Base-by-base conservation (phyloP, 2,888 invertebrate species). In the Idaea dimidiata region DNA sequence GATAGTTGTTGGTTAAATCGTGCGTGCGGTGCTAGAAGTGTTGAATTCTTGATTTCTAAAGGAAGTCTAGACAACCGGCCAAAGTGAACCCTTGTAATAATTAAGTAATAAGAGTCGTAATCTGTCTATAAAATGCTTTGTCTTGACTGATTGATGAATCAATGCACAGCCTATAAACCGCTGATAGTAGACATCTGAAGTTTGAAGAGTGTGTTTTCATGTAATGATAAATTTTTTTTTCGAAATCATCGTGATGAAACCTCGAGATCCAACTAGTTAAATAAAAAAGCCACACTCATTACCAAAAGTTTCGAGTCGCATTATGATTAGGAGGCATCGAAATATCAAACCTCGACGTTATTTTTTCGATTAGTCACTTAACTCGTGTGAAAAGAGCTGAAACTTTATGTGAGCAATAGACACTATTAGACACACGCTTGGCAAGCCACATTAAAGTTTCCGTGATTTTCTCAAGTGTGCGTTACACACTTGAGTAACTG, bases 1-100 rank as follows among this genome's bases (percentile, higher is more conserved):
- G 69, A 61, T 66, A 62, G 62, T 58, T 64, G 67, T 60, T 68
- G 65, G 63, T 59, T 66, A 68, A 59, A 57, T 62, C 59, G 62
- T 8, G 59, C 17, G 59, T 59, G 56, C 67, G 65, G 67, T 69
- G 68, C 69, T 67, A 67, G 60, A 24, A 60, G 53, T 60, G 61
- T 59, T 54, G 16, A 57, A 54, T 59, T 33, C 32, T 24, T 24
- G 53, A 56, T 64, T 61, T 57, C 43, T 43, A 10, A 43, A 43
- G 43, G 43, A 43, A 43, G 8, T 43, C 43, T 14, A 43, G 43
- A 10, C 10, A 43, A 43, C 43, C 43, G 43, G 43, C 43, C 43
- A 43, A 43, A 43, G 43, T 14, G 43, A 14, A 43, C 7, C 43
- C 14, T 43, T 8, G 8, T 43, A 10, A 24, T n/a, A 24, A 3